phyloP scores from a whole-genome alignment of 2,113 vertebrate species.

The Stigmatopora nigra region DNA sequence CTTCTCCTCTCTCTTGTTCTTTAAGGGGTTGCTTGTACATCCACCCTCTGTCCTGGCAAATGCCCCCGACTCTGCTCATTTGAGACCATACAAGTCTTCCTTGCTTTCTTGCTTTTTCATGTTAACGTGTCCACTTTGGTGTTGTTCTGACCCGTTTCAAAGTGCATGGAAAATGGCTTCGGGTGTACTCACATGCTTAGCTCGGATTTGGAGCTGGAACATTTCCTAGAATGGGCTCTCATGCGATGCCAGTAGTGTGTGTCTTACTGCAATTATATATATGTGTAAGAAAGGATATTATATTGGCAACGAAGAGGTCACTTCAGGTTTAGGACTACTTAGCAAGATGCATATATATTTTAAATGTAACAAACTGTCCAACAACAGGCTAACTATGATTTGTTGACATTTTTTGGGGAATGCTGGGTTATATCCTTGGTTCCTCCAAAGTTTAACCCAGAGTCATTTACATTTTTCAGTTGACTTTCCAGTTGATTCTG shows the following conservation, averaged over 20 bases:
- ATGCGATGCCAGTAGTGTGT: conserved; percentile 5
- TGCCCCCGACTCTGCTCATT: conserved; percentile 65
- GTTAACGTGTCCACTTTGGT: conserved; percentile 62
- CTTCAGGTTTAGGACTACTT: too few relatives aligned
- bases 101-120: conserved; percentile 31
- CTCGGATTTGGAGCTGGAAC: conserved; percentile 53
- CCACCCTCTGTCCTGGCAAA: conserved; percentile 50
- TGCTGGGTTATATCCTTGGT: not conserved
- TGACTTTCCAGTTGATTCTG: too few relatives aligned
- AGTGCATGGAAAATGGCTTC: conserved; percentile 52
- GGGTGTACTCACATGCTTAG: conserved; percentile 43
- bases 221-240: conserved; percentile 43
- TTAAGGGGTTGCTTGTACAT: conserved; percentile 10
- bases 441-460: not conserved
- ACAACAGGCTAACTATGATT: not conserved
- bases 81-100: conserved; percentile 63
- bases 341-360: too few relatives aligned
- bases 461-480: not conserved
- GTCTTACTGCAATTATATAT: conserved; percentile 13
- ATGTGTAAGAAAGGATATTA: too few relatives aligned
- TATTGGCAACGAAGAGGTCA: too few relatives aligned
- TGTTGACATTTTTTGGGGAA: not conserved
- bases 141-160: conserved; percentile 54
- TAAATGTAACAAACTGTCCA: not conserved
- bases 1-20: conserved; percentile 8